phyloP scores from a whole-genome alignment of 2,797 vertebrate genomes.

The Characodon lateralis region DNA sequence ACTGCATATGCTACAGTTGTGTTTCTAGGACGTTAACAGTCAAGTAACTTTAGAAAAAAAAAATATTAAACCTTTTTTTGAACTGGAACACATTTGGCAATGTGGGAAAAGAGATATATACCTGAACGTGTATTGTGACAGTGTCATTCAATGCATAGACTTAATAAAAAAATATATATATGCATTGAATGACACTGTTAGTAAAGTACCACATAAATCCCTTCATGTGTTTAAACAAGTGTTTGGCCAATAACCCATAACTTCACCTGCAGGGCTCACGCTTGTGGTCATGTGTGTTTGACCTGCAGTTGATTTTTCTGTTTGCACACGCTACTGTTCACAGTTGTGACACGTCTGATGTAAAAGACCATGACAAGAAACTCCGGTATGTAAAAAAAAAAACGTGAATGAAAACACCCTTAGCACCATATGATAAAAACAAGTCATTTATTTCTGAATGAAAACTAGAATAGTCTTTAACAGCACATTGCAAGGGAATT shows the following conservation, averaged over 20 bases:
- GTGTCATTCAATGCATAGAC: too few relatives aligned
- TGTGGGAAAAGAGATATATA: too few relatives aligned
- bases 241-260: neutral
- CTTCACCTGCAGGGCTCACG: neutral
- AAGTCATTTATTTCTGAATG: constrained; percentile 82
- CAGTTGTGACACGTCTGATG: neutral
- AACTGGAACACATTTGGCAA: too few relatives aligned
- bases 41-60: too few relatives aligned
- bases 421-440: constrained; percentile 67
- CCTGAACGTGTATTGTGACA: too few relatives aligned
- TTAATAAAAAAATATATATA: too few relatives aligned
- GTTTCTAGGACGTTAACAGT: neutral
- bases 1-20: neutral
- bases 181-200: neutral
- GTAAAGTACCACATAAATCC: neutral
- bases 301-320: neutral
- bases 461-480: constrained; percentile 80
- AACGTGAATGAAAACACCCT: neutral
- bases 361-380: neutral
- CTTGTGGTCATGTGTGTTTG: neutral
- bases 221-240: neutral
- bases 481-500: constrained; percentile 82
- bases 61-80: too few relatives aligned
- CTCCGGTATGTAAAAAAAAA: neutral
- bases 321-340: neutral